Percentiles rank a stretch among this genome's conserved stretches.
Evolutionary conservation across 1,140 invertebrate genomes (phyloP).

Genomic region (Nasonia giraulti): DNA sequence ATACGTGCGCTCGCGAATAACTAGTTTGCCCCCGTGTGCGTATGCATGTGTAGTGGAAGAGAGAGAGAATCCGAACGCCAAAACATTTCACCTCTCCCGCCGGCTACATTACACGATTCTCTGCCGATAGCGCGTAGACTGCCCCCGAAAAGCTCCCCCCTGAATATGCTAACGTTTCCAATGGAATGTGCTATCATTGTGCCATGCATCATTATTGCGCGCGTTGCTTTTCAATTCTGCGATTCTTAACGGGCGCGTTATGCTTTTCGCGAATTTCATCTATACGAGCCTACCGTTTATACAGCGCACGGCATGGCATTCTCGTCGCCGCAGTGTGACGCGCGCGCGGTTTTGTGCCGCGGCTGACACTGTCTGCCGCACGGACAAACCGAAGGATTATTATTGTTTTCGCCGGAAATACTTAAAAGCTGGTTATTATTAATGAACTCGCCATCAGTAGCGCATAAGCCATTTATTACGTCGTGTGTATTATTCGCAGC

Average conservation of each 20-base stretch:
- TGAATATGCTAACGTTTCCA: constrained; percentile 53
- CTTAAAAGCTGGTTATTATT: constrained; percentile 20
- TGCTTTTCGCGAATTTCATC: not conserved
- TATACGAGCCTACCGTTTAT: no score
- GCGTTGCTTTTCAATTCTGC: constrained; percentile 62
- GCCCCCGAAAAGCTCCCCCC: no score
- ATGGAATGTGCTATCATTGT: constrained; percentile 69
- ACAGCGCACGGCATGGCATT: no score
- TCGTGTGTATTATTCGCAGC: not conserved
- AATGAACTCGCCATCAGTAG: constrained; percentile 14
- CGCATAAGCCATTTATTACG: constrained; percentile 22
- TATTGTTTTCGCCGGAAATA: constrained; percentile 19
- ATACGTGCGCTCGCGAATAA: not conserved
- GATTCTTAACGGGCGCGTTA: constrained; percentile 63
- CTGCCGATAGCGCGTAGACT: no score
- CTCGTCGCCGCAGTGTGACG: not conserved
- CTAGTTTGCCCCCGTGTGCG: not conserved
- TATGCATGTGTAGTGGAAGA: not conserved
- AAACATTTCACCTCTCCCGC: constrained; percentile 29
- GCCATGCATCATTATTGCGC: constrained; percentile 66
- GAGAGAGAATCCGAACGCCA: not conserved
- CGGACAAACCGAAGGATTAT: not conserved
- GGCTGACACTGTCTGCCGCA: not conserved
- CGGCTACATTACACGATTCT: constrained; percentile 53
- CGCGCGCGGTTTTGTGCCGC: not conserved